Evolutionary conservation across 2,797 vertebrate species (phyloP).

Genomic region (Sebastes alutus): DNA sequence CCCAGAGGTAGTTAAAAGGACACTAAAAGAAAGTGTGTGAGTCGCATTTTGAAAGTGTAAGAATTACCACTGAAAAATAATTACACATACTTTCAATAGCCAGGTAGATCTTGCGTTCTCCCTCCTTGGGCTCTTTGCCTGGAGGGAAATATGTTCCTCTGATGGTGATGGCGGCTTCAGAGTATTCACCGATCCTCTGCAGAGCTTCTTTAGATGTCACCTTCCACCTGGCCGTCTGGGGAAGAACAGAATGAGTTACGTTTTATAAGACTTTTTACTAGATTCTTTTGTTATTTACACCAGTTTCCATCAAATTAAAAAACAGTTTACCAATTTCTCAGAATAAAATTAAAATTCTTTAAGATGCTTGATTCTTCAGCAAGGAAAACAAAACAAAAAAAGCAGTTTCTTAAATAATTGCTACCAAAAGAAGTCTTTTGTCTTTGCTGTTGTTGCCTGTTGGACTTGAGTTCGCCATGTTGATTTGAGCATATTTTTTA

Average conservation of each 20-base stretch:
- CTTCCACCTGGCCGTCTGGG: slow-evolving; percentile 97
- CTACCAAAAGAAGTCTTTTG: too few species aligned
- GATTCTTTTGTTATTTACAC: background rate
- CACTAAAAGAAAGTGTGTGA: background rate
- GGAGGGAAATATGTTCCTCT: slow-evolving; percentile 98
- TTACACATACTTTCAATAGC: slow-evolving; percentile 94
- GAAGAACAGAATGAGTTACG: background rate
- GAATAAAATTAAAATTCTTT: background rate
- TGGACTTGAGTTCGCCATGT: too few species aligned
- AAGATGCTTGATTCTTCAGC: too few species aligned
- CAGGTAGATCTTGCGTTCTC: slow-evolving; percentile 98
- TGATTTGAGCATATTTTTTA: too few species aligned
- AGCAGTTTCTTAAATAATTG: too few species aligned
- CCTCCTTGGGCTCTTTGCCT: slow-evolving; percentile 98
- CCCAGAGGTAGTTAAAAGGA: background rate
- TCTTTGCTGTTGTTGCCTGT: too few species aligned
- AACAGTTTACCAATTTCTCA: background rate
- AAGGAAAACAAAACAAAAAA: too few species aligned
- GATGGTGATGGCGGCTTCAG: slow-evolving; percentile 98
- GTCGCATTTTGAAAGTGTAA: background rate
- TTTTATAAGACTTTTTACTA: background rate
- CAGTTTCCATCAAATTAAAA: background rate
- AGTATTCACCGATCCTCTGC: slow-evolving; percentile 98
- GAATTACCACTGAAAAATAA: background rate
- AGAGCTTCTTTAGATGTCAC: slow-evolving; percentile 98